These are phyloP conservation scores for Hemiscyllium ocellatum DNA, from an alignment of 2,113 vertebrate species.

Conservation along the genomic window DNA sequence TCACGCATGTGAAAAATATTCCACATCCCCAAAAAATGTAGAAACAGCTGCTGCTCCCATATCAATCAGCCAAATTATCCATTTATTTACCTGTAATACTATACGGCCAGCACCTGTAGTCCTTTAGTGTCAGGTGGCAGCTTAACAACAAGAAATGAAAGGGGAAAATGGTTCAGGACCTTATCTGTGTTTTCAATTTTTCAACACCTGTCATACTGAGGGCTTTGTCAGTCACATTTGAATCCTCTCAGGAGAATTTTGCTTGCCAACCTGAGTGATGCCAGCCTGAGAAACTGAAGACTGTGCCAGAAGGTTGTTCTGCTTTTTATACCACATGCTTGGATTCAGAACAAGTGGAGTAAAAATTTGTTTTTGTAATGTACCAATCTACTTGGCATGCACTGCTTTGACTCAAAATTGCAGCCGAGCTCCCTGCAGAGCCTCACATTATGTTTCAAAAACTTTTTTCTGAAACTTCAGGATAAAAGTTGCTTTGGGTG, in stretches of 20 bases:
- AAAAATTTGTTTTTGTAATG: conserved; percentile 38
- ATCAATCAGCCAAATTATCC: conserved; percentile 60
- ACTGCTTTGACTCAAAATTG: conserved; percentile 31
- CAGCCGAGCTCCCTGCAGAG: conserved; percentile 23
- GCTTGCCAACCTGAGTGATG: conserved; percentile 81
- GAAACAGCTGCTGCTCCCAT: conserved; percentile 72
- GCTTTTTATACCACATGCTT: conserved; percentile 61
- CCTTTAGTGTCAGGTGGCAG: conserved; percentile 67
- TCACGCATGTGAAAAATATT: conserved; percentile 58
- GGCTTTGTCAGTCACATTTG: conserved; percentile 75
- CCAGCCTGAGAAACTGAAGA: conserved; percentile 79
- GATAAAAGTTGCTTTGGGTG: background rate
- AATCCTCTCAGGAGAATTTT: conserved; percentile 74
- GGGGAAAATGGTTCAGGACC: conserved; percentile 57
- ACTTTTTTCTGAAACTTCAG: background rate
- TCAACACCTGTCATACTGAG: conserved; percentile 81
- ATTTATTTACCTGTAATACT: conserved; percentile 63
- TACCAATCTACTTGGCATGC: conserved; percentile 33
- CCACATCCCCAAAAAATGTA: conserved; percentile 59
- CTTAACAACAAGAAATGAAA: conserved; percentile 45
- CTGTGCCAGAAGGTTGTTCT: conserved; percentile 78
- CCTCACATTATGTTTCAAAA: conserved; percentile 15
- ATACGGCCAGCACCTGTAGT: conserved; percentile 79
- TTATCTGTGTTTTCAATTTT: conserved; percentile 59
- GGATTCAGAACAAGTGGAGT: conserved; percentile 36